Evolutionary conservation across 92 coral and sea anemone genomes (phyloP), one percentile per base, ranked within the genome.

Genomic region (Palythoa caribaeorum): DNA sequence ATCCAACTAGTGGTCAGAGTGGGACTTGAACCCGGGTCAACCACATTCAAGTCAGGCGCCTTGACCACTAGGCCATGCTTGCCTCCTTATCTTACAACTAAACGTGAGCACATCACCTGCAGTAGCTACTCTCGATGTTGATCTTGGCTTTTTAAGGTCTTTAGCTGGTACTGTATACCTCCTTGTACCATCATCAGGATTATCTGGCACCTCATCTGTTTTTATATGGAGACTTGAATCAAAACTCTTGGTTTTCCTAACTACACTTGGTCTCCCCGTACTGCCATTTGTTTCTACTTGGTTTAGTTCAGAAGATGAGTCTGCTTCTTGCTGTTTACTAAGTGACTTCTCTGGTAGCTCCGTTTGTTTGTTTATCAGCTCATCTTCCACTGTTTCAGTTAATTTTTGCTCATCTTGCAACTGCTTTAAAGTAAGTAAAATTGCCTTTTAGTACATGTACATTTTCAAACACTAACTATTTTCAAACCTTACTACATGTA

Each of bases 371-470:
- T 21, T 68, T 57, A 19, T 81, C 2, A 19, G 47, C 2, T 81
- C 86, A 44, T 68, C 86, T 81, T 44, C 62, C 11, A 81, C 15
- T n/a, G 50, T 47, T 48, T 47, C 76, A 13, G 66, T 66, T 1
- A 71, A 12, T 20, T 12, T 81, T 48, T 81, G 86, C 40, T 81
- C 86, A 65, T 81, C 86, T 65, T 65, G 76, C 19, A 66, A 81
- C 15, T 81, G 75, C 86, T 65, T 10, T 8, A 48, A 65, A 66
- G 21, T 15, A 68, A 38, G 10, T 47, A 3, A 9, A 36, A 59
- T 4, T 11, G 5, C n/a, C 14, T 44, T 0, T 44, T 4, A 1
- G 50, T 44, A 28, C 28, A 28, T 28, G 28, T 28, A 28, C 28
- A 28, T 28, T 28, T 28, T 28, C 28, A 28, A 28, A 28, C 28